Base-by-base conservation (phyloP, 2,113 vertebrate species). In the Polypterus senegalus region DNA sequence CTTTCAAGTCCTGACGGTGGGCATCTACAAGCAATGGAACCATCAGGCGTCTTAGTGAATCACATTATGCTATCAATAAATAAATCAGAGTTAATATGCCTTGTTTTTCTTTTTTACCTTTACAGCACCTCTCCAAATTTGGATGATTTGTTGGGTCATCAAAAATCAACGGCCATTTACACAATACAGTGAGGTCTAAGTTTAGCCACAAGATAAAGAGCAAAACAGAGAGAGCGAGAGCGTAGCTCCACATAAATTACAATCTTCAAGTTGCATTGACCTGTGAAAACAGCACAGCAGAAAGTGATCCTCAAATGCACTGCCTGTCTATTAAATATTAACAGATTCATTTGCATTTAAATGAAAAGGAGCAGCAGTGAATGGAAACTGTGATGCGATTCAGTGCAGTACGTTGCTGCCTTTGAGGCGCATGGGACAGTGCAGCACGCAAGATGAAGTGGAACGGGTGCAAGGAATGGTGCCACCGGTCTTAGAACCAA, bases 131-230 rank as follows among this genome's bases (percentile, higher is more conserved):
- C 78, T 76, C 80, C 78, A 71, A 79, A 68, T 64, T 46, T 60
- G 54, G 54, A 56, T 69, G 71, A 62, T 66, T 58, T 71, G 51
- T 60, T 63, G 67, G 72, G 71, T 64, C 71, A 64, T 76, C 69
- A 69, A 73, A 79, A 79, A 89, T 88, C 86, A 75, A 85, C 86
- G 82, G 80, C 82, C 85, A 88, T 86, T 83, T 82, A 93, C 73
- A 82, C 83, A 90, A 89, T 90, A 90, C 83, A 86, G 87, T 86
- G 89, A 93, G 87, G 87, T 88, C 87, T 92, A 90, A 86, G 83
- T 86, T 89, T 90, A 88, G 84, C 88, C 85, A 90, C 86, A 75
- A 86, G 62, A 64, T 61, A 66, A 44, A 63, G 69, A 73, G 55
- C 67, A 69, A 73, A 44, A 71, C 49, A 74, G 59, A 72, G 57